Evolutionary conservation across 2,888 invertebrate species (phyloP).

Genomic region (Spodoptera littoralis): DNA sequence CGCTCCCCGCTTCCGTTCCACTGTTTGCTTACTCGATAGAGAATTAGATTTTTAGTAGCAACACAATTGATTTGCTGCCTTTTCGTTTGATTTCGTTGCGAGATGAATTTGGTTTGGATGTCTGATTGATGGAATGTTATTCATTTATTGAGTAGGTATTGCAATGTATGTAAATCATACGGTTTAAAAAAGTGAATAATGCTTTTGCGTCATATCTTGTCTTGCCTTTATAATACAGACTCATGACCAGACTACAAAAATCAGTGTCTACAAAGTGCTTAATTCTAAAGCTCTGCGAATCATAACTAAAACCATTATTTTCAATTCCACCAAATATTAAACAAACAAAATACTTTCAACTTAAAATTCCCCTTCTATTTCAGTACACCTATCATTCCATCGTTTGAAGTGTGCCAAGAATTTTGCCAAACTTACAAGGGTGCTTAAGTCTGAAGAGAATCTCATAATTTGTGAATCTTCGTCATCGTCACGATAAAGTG

Average conservation of each 20-base stretch:
- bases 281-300: no score
- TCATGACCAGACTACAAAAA: no score
- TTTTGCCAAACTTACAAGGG: constrained; percentile 36
- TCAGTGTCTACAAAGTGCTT: no score
- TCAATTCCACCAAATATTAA: background rate
- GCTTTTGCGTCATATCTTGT: no score
- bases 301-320: background rate
- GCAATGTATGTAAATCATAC: no score
- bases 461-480: constrained; percentile 46
- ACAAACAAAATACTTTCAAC: background rate
- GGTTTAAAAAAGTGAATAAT: no score
- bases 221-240: no score
- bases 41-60: constrained; percentile 62
- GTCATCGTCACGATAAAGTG: constrained; percentile 45
- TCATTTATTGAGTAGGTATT: no score
- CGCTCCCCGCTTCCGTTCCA: constrained; percentile 70
- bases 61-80: constrained; percentile 39
- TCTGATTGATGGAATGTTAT: background rate
- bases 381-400: constrained; percentile 14
- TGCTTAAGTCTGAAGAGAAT: constrained; percentile 45
- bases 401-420: constrained; percentile 29
- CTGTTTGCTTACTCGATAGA: constrained; percentile 65
- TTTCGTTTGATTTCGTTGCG: constrained; percentile 6
- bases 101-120: background rate
- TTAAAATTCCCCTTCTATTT: background rate